Evolutionary conservation across 2,888 invertebrate genomes (phyloP).

Genomic region (Branchellion lobata): DNA sequence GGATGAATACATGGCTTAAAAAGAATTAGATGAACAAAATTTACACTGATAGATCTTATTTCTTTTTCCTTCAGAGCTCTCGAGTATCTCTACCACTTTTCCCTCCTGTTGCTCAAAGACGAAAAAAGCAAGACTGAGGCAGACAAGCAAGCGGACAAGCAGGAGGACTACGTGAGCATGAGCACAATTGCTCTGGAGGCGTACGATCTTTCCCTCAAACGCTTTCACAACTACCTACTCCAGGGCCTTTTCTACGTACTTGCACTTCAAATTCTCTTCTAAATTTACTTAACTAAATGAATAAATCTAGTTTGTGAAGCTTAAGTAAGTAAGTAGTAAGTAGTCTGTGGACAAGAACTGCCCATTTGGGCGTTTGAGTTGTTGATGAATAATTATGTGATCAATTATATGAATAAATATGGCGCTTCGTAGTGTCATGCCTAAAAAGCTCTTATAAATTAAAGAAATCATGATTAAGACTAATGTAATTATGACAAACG

Average conservation of each 20-base stretch:
- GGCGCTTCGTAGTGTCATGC: no score
- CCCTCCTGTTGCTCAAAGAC: slow-evolving; percentile 13
- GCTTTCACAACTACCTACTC: slow-evolving; percentile 45
- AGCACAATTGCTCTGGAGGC: slow-evolving; percentile 23
- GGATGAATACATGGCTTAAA: no score
- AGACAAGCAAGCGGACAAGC: background rate
- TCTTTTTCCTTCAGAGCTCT: slow-evolving; percentile 21
- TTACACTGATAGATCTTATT: no score
- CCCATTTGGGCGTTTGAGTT: no score
- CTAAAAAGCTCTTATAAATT: no score
- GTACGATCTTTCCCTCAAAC: slow-evolving; percentile 41
- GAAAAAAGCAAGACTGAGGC: background rate
- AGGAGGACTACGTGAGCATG: background rate
- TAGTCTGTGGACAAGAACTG: no score
- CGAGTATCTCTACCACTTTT: slow-evolving; percentile 41
- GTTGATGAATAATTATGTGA: no score
- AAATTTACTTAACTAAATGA: background rate
- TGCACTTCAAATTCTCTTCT: background rate
- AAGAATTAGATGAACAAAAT: no score
- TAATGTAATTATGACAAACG: no score
- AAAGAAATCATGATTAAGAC: no score
- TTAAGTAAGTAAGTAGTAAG: no score
- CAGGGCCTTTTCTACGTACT: slow-evolving; percentile 43
- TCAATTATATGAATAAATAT: no score
- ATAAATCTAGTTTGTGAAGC: background rate